Evolutionary conservation across 64 coral and sea anemone species (phyloP).

Genomic region (Hydrozoanthus tunicans): DNA sequence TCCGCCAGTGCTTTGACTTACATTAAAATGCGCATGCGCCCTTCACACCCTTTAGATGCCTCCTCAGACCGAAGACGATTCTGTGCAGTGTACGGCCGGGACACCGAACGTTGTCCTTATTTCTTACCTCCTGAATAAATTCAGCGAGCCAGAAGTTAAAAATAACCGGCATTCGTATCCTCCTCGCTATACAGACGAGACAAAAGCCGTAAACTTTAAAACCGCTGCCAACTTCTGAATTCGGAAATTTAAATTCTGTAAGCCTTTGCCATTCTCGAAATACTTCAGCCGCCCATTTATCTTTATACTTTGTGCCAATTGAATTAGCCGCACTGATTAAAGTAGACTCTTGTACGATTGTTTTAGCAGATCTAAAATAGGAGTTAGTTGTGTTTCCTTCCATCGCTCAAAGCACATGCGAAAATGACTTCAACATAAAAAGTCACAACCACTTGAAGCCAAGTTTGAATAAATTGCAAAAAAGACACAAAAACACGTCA

Average conservation of each 20-base stretch:
- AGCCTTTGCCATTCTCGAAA: constrained; percentile 62
- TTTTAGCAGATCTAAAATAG: constrained; percentile 40
- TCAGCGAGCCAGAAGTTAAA: constrained; percentile 4
- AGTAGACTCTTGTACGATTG: constrained; percentile 57
- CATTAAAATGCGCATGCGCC: no score
- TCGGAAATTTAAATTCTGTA: constrained; percentile 42
- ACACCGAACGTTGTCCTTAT: constrained; percentile 67
- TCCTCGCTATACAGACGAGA: constrained; percentile 33
- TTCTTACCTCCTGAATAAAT: neutral
- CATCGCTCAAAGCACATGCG: constrained; percentile 12
- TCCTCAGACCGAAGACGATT: neutral
- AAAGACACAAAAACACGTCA: neutral
- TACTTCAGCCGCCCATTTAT: constrained; percentile 44
- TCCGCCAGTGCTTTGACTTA: no score
- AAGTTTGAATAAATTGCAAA: constrained; percentile 41
- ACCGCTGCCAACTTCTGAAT: constrained; percentile 49
- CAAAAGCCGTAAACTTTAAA: constrained; percentile 49
- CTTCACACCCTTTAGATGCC: neutral
- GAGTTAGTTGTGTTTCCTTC: constrained; percentile 52
- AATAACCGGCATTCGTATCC: constrained; percentile 11
- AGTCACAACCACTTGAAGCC: constrained; percentile 41
- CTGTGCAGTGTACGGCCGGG: constrained; percentile 70
- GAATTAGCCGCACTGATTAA: constrained; percentile 53
- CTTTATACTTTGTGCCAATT: constrained; percentile 53
- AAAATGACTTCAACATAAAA: neutral